Percentiles rank a stretch among this genome's conserved stretches.
phyloP scores from a whole-genome alignment of 2,888 invertebrate species.

The Nomada flava region DNA sequence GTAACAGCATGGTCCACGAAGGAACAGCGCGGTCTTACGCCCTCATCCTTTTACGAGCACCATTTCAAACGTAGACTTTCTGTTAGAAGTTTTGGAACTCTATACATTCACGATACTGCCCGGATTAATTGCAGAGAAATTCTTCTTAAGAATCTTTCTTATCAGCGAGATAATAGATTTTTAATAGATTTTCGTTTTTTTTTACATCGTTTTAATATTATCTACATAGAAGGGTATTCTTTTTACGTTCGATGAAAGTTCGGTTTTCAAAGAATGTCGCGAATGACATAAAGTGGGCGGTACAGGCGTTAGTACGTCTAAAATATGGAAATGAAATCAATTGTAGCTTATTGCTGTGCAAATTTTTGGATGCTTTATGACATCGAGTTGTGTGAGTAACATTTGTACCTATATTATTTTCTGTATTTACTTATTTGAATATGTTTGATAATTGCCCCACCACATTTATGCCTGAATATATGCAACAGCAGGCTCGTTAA shows the following conservation, averaged over 20 bases:
- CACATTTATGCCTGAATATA: no score
- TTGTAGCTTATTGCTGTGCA: no score
- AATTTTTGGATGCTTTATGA: no score
- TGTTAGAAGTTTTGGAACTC: neutral
- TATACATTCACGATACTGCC: neutral
- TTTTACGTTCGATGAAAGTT: neutral
- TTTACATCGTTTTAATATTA: neutral
- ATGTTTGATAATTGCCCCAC: no score
- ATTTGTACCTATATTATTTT: no score
- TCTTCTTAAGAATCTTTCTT: neutral
- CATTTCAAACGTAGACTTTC: neutral
- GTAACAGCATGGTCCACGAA: neutral
- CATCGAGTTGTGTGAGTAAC: no score
- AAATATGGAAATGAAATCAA: no score
- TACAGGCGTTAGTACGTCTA: no score
- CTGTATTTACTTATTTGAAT: no score
- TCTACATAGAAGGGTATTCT: neutral
- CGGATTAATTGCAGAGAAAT: neutral
- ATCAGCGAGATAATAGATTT: neutral
- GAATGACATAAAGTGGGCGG: neutral
- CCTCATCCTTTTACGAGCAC: neutral
- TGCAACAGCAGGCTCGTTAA: no score
- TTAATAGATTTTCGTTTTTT: neutral
- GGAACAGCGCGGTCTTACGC: no score
- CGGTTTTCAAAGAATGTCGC: neutral